Percentiles rank a stretch among this genome's conserved stretches.
Conservation (phyloP, 1,140 invertebrate species). For the Drosophila tropicalis region DNA sequence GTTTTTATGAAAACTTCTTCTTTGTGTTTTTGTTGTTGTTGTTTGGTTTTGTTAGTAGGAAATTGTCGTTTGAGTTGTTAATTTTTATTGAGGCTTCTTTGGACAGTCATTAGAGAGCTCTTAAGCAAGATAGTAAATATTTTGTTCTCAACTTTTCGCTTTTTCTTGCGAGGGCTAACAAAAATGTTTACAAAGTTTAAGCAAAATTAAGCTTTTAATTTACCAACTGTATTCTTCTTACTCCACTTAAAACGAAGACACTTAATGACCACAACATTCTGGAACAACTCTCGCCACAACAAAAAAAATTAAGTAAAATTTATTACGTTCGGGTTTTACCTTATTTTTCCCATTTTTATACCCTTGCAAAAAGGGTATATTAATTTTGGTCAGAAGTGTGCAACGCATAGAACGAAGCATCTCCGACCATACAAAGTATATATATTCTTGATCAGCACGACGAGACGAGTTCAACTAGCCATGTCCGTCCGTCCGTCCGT, state of each 20-base stretch:
- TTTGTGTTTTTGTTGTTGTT: conserved; percentile 38
- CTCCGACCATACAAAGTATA: too few species aligned
- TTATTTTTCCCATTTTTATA: too few species aligned
- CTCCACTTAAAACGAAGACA: too few species aligned
- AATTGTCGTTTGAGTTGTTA: conserved; percentile 14
- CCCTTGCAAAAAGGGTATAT: too few species aligned
- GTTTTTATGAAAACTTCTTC: conserved; percentile 69
- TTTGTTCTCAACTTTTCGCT: conserved; percentile 15
- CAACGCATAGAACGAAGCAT: too few species aligned
- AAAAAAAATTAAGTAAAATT: not conserved
- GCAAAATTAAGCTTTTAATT: too few species aligned
- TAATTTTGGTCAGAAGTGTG: too few species aligned
- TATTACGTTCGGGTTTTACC: not conserved
- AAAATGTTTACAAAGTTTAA: not conserved
- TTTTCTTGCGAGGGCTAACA: not conserved
- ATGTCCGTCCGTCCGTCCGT: too few species aligned
- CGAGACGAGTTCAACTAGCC: too few species aligned
- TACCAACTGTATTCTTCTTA: too few species aligned
- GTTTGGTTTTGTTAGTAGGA: conserved; percentile 4
- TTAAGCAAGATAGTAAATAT: conserved; percentile 13
- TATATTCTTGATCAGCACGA: too few species aligned
- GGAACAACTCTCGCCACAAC: not conserved
- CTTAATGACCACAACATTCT: not conserved
- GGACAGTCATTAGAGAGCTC: conserved; percentile 10
- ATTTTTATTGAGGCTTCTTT: conserved; percentile 14